Percentiles rank a stretch among this genome's conserved stretches.
These are phyloP conservation scores for Cyclina sinensis DNA, from an alignment of 1,140 invertebrate species.

Conservation along the genomic window DNA sequence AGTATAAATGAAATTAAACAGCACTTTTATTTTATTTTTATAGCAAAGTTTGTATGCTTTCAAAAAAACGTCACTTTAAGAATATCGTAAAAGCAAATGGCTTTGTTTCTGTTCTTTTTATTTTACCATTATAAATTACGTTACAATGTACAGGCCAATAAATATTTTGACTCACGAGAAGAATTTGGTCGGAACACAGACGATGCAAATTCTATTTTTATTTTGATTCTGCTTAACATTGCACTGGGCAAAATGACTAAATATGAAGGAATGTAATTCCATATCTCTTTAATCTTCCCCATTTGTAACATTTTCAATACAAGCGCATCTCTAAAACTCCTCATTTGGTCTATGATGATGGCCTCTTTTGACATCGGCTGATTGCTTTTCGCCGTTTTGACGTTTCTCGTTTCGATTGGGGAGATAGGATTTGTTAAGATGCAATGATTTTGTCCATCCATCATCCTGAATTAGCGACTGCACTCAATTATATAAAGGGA, in stretches of 20 bases:
- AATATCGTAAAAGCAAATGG: too few relatives aligned
- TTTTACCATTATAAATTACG: too few relatives aligned
- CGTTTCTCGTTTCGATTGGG: slow-evolving; percentile 11
- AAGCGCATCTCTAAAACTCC: background rate
- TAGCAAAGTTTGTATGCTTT: too few relatives aligned
- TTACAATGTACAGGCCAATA: too few relatives aligned
- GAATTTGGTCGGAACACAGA: too few relatives aligned
- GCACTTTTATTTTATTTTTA: too few relatives aligned
- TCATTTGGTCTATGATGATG: slow-evolving; percentile 8
- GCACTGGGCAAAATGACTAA: slow-evolving; percentile 45
- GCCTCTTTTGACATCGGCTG: slow-evolving; percentile 36
- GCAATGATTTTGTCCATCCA: background rate
- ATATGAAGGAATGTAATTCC: slow-evolving; percentile 16
- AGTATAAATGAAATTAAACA: too few relatives aligned
- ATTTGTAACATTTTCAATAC: slow-evolving; percentile 32
- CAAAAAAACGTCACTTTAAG: too few relatives aligned
- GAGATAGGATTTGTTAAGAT: background rate
- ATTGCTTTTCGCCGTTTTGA: slow-evolving; percentile 46
- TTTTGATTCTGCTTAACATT: too few relatives aligned
- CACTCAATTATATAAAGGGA: slow-evolving; percentile 42
- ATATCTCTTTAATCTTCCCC: slow-evolving; percentile 23
- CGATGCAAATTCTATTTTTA: too few relatives aligned
- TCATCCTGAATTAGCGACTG: background rate
- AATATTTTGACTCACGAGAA: too few relatives aligned
- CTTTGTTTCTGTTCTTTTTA: too few relatives aligned